phyloP scores from a whole-genome alignment of 1,140 invertebrate genomes.

The Drosophila pectinifera region DNA sequence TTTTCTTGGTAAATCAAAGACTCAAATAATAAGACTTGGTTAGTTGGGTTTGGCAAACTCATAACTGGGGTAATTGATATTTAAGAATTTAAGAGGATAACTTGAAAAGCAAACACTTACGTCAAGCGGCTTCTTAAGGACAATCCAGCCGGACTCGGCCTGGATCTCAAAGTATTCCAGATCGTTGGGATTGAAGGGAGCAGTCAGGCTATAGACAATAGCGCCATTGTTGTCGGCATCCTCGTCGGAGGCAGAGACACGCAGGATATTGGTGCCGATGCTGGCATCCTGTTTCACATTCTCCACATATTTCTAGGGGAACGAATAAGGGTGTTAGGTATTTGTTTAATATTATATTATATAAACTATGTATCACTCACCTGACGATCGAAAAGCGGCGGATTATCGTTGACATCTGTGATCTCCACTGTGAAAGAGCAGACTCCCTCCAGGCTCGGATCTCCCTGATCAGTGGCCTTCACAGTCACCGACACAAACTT shows the following conservation, averaged over 20 bases:
- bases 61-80: conserved; percentile 36
- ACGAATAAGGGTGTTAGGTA: background rate
- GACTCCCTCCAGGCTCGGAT: conserved; percentile 96
- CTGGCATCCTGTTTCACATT: conserved; percentile 98
- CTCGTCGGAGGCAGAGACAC: conserved; percentile 97
- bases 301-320: conserved; percentile 95
- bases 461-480: conserved; percentile 98
- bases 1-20: conserved; percentile 26
- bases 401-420: conserved; percentile 97
- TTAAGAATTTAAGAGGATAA: background rate
- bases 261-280: conserved; percentile 96
- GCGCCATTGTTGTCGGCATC: conserved; percentile 98
- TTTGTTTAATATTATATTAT: conserved; percentile 1
- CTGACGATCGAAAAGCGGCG: conserved; percentile 96
- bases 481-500: conserved; percentile 98
- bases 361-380: conserved; percentile 85
- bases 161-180: conserved; percentile 98
- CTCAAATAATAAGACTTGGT: conserved; percentile 64
- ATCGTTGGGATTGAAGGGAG: conserved; percentile 93
- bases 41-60: conserved; percentile 64
- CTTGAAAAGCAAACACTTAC: conserved; percentile 90
- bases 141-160: conserved; percentile 98
- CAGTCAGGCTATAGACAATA: conserved; percentile 95
- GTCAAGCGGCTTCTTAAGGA: conserved; percentile 96
- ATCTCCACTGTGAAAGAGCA: conserved; percentile 98